Base-by-base conservation (phyloP, 2,888 invertebrate genomes). In the Cantharis nigra region DNA sequence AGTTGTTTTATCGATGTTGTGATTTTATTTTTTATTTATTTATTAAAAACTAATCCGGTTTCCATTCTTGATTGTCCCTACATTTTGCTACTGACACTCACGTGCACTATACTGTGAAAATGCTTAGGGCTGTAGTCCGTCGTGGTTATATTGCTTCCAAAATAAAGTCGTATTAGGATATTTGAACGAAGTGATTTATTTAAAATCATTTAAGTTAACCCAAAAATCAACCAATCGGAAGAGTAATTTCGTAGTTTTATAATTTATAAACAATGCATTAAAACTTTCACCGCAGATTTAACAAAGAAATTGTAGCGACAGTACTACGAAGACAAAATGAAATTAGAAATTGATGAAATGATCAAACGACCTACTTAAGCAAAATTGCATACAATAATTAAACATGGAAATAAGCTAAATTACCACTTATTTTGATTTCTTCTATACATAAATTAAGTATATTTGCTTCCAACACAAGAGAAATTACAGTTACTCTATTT, bases 341-440 rank as follows among this genome's bases (percentile, higher is more conserved):
- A 79, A 79, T 79, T 79, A 79, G 79, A 79, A 79, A 79, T 77
- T 79, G 77, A 78, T 71, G 78, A 65, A 77, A 79, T 70, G 75
- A 69, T 75, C 75, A 70, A 75, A 67, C 72, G 79, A 62, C 77
- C 79, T 77, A 79, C 79, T 79, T 79, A 78, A 20, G 65, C 65
- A n/a, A 67, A 67, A 67, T 67, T 67, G 65, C 65, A 67, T 67
- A 26, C 23, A 23, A 67, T 67, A 67, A 67, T 67, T 67, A 67
- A 26, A 20, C 16, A 23, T 67, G 26, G 14, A 23, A 20, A 67
- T 67, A 67, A 67, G 49, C 49, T 49, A 49, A n/a, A 49, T 49
- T 49, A n/a, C 49, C n/a, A 49, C 49, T 49, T n/a, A 49, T 49
- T 49, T 49, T 49, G 7, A 13, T 49, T 49, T 49, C 49, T 9